Conservation (phyloP, 1,140 invertebrate genomes). For the Spodoptera frugiperda region DNA sequence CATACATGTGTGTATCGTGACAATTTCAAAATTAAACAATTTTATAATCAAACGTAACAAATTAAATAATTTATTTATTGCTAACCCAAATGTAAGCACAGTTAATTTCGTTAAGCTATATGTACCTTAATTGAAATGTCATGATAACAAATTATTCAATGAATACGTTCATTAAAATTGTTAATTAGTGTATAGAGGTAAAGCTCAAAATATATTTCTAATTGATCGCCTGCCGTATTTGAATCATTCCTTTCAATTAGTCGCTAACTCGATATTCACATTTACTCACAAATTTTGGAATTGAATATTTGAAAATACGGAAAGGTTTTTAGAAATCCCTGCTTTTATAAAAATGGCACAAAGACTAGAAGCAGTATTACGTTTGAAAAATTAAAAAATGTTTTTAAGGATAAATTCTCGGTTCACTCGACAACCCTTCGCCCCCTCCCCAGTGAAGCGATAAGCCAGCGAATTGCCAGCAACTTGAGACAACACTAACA, state of each 20-base stretch:
- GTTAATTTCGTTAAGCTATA: not conserved
- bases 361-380: not conserved
- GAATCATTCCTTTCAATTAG: slow-evolving; percentile 9
- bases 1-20: too few species aligned
- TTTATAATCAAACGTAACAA: too few species aligned
- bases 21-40: too few species aligned
- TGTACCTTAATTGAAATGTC: not conserved
- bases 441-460: slow-evolving; percentile 8
- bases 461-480: slow-evolving; percentile 35
- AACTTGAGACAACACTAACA: slow-evolving; percentile 33
- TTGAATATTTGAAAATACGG: too few species aligned
- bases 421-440: not conserved
- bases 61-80: too few species aligned
- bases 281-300: too few species aligned
- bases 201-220: slow-evolving; percentile 15
- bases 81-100: too few species aligned
- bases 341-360: too few species aligned
- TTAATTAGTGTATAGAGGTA: not conserved
- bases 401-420: slow-evolving; percentile 1
- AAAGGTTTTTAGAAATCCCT: too few species aligned
- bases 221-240: slow-evolving; percentile 2
- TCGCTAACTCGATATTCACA: not conserved
- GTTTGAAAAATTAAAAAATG: not conserved
- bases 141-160: slow-evolving; percentile 16
- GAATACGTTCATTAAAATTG: slow-evolving; percentile 28